These are phyloP conservation scores for Psittacula cyanocephala DNA, from an alignment of 2,113 vertebrate genomes.

Conservation along the genomic window DNA sequence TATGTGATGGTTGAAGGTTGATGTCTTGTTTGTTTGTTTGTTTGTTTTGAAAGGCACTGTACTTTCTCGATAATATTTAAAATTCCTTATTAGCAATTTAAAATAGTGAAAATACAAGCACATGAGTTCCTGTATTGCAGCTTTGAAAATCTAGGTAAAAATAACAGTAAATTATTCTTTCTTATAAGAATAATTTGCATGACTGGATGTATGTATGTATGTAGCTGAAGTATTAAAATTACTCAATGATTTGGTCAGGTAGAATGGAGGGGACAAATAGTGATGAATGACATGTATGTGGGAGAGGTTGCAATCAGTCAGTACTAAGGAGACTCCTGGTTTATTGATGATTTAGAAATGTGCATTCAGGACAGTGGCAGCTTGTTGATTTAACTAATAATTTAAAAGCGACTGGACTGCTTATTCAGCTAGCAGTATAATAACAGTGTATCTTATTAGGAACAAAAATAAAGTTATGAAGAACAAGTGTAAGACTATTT, in stretches of 20 bases:
- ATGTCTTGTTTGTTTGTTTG: background rate
- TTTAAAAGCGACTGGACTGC: background rate
- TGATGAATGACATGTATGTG: fast-evolving
- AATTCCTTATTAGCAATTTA: background rate
- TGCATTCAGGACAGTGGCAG: background rate
- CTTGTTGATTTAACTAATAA: background rate
- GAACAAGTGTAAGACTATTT: background rate
- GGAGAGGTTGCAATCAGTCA: background rate
- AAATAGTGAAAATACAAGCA: background rate
- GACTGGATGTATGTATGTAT: background rate
- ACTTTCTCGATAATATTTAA: background rate
- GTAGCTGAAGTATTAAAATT: background rate
- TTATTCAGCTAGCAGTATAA: background rate
- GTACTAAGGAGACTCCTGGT: background rate
- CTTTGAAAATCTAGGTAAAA: background rate
- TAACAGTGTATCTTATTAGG: background rate
- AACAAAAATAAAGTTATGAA: background rate
- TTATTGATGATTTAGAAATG: background rate
- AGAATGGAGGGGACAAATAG: background rate
- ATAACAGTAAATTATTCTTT: background rate
- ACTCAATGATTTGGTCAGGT: background rate
- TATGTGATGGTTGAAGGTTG: background rate
- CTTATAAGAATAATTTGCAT: background rate
- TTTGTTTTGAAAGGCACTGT: background rate
- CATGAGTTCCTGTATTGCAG: background rate